Evolutionary conservation across 1,140 invertebrate genomes (phyloP).

Genomic region (Leucophenga varia): DNA sequence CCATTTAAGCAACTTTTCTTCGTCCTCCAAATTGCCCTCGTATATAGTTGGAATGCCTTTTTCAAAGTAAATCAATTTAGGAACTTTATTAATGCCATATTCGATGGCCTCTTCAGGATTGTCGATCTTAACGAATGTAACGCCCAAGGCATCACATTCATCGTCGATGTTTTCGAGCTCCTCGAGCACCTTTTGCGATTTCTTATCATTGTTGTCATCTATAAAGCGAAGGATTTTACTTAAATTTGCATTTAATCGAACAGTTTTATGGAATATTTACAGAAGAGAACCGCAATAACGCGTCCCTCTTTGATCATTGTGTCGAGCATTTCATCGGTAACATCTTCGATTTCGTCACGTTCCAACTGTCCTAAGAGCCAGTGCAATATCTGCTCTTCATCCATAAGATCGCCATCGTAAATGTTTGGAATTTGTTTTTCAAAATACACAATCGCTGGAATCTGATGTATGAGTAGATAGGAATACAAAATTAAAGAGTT

Average conservation of each 20-base stretch:
- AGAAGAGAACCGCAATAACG: slow-evolving; percentile 88
- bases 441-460: slow-evolving; percentile 87
- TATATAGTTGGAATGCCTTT: slow-evolving; percentile 86
- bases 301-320: slow-evolving; percentile 84
- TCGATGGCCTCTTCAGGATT: slow-evolving; percentile 86
- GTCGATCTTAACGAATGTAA: slow-evolving; percentile 91
- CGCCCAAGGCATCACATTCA: slow-evolving; percentile 84
- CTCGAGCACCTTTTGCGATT: slow-evolving; percentile 80
- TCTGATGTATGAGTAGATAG: slow-evolving; percentile 17
- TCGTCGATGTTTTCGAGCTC: slow-evolving; percentile 95
- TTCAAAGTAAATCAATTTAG: slow-evolving; percentile 86
- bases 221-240: slow-evolving; percentile 36
- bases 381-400: slow-evolving; percentile 88
- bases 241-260: slow-evolving; percentile 13
- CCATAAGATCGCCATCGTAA: slow-evolving; percentile 87
- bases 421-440: slow-evolving; percentile 90
- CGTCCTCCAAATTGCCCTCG: slow-evolving; percentile 87
- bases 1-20: slow-evolving; percentile 88
- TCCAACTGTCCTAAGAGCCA: slow-evolving; percentile 84
- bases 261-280: slow-evolving; percentile 62
- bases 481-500: slow-evolving; percentile 3
- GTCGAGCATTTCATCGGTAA: slow-evolving; percentile 92
- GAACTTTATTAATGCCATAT: slow-evolving; percentile 86
- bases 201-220: slow-evolving; percentile 91
- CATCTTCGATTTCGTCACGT: slow-evolving; percentile 93